Evolutionary conservation across 2,888 invertebrate genomes (phyloP).

Genomic region (Xanthia togata): DNA sequence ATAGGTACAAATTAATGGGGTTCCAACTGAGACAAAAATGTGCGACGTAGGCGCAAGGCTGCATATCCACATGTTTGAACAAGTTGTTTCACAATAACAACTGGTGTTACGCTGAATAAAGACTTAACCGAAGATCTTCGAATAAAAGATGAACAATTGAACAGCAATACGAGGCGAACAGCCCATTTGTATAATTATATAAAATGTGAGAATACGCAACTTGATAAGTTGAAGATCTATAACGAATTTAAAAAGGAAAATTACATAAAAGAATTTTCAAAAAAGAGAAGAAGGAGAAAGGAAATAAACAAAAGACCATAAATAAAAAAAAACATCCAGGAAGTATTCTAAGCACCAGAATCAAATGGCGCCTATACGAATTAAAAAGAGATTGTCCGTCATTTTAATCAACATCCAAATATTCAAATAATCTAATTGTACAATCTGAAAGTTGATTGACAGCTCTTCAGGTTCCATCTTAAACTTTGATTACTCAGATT

Average conservation of each 20-base stretch:
- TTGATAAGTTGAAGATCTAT: slow-evolving; percentile 16
- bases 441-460: slow-evolving; percentile 52
- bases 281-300: background rate
- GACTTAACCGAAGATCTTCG: slow-evolving; percentile 37
- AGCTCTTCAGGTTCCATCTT: slow-evolving; percentile 31
- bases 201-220: slow-evolving; percentile 37
- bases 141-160: slow-evolving; percentile 56
- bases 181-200: slow-evolving; percentile 31
- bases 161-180: slow-evolving; percentile 28
- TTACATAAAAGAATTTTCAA: background rate
- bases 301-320: background rate
- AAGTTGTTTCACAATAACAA: slow-evolving; percentile 70
- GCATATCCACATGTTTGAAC: slow-evolving; percentile 70
- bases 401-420: slow-evolving; percentile 37
- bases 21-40: slow-evolving; percentile 48
- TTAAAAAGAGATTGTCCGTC: slow-evolving; percentile 29
- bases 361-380: slow-evolving; percentile 18
- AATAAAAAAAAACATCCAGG: slow-evolving; percentile 9
- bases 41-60: slow-evolving; percentile 56
- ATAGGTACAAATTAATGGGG: slow-evolving; percentile 43
- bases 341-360: slow-evolving; percentile 2
- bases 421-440: slow-evolving; percentile 26
- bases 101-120: slow-evolving; percentile 43
- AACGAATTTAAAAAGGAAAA: background rate
- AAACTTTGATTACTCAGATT: slow-evolving; percentile 22